A percentile compares a stretch with the other conserved stretches of the same genome.
Evolutionary conservation across 2,113 vertebrate genomes (phyloP).

Genomic region (Anolis sagrei): DNA sequence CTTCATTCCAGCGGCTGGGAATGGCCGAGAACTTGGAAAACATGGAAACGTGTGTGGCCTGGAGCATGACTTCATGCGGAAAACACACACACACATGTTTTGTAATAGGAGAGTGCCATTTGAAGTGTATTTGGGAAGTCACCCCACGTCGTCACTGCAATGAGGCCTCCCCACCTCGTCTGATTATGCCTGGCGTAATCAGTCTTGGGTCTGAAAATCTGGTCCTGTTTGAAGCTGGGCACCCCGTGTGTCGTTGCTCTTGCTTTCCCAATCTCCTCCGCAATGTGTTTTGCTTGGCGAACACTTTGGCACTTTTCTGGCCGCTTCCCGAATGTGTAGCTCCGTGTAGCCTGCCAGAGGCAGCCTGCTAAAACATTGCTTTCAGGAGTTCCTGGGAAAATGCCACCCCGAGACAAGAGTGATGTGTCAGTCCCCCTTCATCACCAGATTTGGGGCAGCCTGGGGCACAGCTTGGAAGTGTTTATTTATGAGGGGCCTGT

Average conservation of each 20-base stretch:
- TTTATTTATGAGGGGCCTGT: background rate
- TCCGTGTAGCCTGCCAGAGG: background rate
- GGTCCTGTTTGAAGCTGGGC: too few species aligned
- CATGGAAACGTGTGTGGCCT: conserved; percentile 20
- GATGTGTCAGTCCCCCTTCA: background rate
- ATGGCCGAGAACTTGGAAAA: conserved; percentile 12
- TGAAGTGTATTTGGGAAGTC: background rate
- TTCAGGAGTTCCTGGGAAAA: background rate
- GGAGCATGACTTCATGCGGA: conserved; percentile 53
- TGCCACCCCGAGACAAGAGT: background rate
- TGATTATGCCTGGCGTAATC: background rate
- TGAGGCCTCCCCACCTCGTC: too few species aligned
- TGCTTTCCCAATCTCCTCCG: background rate
- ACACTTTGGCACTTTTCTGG: too few species aligned
- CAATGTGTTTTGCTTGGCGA: background rate
- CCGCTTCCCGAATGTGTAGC: background rate
- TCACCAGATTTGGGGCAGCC: background rate
- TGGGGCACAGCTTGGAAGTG: background rate
- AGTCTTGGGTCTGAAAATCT: background rate
- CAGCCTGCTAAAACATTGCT: background rate
- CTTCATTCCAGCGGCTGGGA: conserved; percentile 39
- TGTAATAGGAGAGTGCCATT: background rate
- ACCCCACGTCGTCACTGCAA: background rate
- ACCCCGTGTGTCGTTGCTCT: too few species aligned
- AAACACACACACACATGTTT: too few species aligned